Base-by-base conservation (phyloP, 2,113 vertebrate species). In the Gila orcuttii region DNA sequence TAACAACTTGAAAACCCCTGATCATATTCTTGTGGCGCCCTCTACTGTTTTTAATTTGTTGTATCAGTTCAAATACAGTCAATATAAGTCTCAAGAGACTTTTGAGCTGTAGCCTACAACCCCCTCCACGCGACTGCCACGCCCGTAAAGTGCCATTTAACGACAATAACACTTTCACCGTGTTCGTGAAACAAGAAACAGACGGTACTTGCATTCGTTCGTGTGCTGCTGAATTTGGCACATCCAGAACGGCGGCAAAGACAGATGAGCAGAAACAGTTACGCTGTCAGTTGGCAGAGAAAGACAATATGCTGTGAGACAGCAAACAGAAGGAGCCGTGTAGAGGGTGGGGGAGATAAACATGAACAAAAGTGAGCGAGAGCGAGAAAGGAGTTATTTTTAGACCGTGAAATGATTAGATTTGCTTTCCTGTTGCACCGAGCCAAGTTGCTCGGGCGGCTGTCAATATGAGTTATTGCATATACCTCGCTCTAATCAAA, bases 381-480 rank as follows among this genome's bases (percentile, higher is more conserved):
- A 60, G 50, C 62, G 75, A 83, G 77, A 87, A 86, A 76, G 50
- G 68, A 77, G 36, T 68, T 86, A 87, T 88, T 88, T 89, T 87
- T 88, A 84, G 64, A 62, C 21, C 74, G 64, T 28, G 57, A 74
- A 73, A 82, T 89, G 84, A 89, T 86, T 83, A 59, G 80, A 82
- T 84, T 88, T 89, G 85, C 82, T 78, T 78, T 57, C 31, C 64
- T 39, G 42, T 84, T 42, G 55, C 47, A 59, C 42, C 47, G 28
- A 31, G 66, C 64, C 31, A 45, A 86, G 82, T n/a, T 68, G 75
- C 79, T 47, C 64, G 60, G 60, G 31, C 50, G 62, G 60, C 86
- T 89, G 88, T 88, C 86, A 87, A 36, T 82, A 55, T 86, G 84
- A 87, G 79, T 79, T 64, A 88, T 86, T 87, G 78, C 69, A 84